Evolutionary conservation across 2,888 invertebrate species (phyloP).

Genomic region (Hypomecis punctinalis): DNA sequence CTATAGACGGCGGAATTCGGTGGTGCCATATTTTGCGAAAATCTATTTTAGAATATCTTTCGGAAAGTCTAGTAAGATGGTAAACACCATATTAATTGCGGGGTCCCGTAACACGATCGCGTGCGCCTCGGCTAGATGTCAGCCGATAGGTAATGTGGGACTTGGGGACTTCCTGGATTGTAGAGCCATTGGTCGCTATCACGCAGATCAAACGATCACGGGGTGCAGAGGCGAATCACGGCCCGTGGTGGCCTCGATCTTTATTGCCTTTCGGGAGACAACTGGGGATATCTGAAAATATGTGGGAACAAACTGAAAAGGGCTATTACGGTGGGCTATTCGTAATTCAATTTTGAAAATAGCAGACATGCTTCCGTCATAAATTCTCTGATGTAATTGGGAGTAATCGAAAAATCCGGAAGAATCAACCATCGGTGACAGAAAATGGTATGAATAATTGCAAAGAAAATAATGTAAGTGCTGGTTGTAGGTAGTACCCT

Average conservation of each 20-base stretch:
- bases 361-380: too few relatives aligned
- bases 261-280: neutral
- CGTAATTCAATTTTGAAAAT: too few relatives aligned
- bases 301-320: neutral
- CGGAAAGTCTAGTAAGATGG: slow-evolving; percentile 4
- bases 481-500: too few relatives aligned
- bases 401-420: too few relatives aligned
- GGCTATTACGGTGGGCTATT: too few relatives aligned
- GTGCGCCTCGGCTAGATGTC: slow-evolving; percentile 39
- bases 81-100: slow-evolving; percentile 30
- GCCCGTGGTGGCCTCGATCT: neutral
- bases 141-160: slow-evolving; percentile 33
- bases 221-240: slow-evolving; percentile 6
- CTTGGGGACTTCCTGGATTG: slow-evolving; percentile 41
- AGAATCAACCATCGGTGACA: too few relatives aligned
- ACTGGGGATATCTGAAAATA: neutral
- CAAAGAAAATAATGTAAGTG: too few relatives aligned
- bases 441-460: too few relatives aligned
- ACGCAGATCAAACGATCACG: slow-evolving; percentile 36
- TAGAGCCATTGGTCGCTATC: slow-evolving; percentile 42
- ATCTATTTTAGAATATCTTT: neutral
- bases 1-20: too few relatives aligned
- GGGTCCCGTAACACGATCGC: slow-evolving; percentile 41
- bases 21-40: too few relatives aligned
- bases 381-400: too few relatives aligned